A percentile compares a stretch with the other conserved stretches of the same genome.
Evolutionary conservation across 1,140 invertebrate genomes (phyloP).

Genomic region (Diachasma alloeum): DNA sequence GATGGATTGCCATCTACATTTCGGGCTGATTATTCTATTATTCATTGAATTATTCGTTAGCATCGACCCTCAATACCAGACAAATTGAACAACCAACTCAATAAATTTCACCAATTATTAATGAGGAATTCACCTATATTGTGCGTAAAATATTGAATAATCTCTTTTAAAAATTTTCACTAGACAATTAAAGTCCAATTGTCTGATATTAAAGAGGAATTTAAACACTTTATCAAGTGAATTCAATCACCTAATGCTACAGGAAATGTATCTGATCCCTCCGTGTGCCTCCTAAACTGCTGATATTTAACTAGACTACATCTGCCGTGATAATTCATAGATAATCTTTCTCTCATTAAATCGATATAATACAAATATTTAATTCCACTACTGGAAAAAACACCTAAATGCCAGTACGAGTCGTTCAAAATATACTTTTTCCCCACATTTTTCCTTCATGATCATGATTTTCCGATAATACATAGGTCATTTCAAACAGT

Average conservation of each 20-base stretch:
- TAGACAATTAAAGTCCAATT: not conserved
- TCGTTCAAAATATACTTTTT: not conserved
- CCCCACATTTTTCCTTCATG: not conserved
- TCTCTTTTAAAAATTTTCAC: not conserved
- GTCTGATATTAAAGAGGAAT: not conserved
- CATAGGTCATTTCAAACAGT: not conserved
- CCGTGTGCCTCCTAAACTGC: not conserved
- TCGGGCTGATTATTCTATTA: constrained; percentile 5
- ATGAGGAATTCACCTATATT: not conserved
- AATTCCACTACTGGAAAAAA: not conserved
- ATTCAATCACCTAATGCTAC: not conserved
- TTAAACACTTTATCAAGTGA: not conserved
- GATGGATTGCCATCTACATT: constrained; percentile 32
- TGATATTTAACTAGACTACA: not conserved
- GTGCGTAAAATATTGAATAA: not conserved
- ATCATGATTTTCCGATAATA: not conserved
- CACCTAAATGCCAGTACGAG: constrained; percentile 1
- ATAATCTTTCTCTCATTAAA: not conserved
- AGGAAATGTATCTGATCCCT: constrained; percentile 12
- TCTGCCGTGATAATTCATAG: not conserved
- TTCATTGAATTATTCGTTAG: constrained; percentile 2
- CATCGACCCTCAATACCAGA: not conserved
- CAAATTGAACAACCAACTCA: not conserved
- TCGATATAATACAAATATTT: constrained; percentile 12
- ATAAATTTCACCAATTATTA: not conserved